Evolutionary conservation across 1,140 invertebrate species (phyloP), one percentile per base, ranked within the genome.

Genomic region (Paralvinella palmiformis): DNA sequence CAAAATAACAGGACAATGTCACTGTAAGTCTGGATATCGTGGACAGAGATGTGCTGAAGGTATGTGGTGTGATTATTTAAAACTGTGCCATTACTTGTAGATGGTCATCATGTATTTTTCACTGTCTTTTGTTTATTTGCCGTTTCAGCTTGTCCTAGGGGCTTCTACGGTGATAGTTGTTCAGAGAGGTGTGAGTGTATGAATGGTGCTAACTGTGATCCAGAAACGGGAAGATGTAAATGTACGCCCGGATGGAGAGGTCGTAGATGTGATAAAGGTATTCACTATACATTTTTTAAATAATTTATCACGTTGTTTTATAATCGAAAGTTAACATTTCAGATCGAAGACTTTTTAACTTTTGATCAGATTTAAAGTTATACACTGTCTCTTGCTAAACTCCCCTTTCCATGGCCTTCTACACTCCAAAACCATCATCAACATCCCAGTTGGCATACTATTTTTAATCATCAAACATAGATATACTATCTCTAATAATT

Each of bases 1-100:
- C 79, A 90, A 88, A 71, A 84, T 92, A 15, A 90, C 89, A 33
- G 83, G 83, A 6, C 75, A 80, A 32, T 84, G 83, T 69, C 61
- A 78, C 1, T 84, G 83, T 73, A 65, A 76, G 4, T 69, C 77
- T 24, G 83, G 83, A 13, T 84, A 76, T 72, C 76, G 71, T 59
- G 83, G 83, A n/a, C 41, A 68, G 5, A 66, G 69, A 32, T 84
- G 83, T 65, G 70, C 69, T 37, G 70, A 81, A 70, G 65, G 81
- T 82, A 72, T 70, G 70, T 65, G n/a, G 2, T 27, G 48, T 4
- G 20, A 27, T 10, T 52, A 7, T 10, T 7, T 3, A 20, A 52
- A 1, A 27, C 31, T 22, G 48, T 7, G 20, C 48, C 13, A 0
- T 52, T 52, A 3, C 24, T 29, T 50, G 45, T 50, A 17, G 45